phyloP scores from a whole-genome alignment of 2,113 vertebrate genomes.

The Perca fluviatilis region DNA sequence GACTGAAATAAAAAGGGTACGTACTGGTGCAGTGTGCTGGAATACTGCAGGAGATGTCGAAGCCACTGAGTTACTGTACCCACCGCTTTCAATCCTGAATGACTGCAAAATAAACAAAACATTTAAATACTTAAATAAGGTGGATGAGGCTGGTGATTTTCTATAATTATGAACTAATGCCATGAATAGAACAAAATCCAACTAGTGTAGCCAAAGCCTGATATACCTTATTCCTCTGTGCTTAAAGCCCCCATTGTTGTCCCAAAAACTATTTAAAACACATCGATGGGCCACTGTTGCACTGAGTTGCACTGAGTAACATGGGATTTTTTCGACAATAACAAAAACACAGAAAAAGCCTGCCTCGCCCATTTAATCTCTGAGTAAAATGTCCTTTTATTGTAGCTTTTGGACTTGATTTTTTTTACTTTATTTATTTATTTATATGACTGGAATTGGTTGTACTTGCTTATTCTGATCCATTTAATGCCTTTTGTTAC shows the following conservation, averaged over 20 bases:
- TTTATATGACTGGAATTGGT: not conserved
- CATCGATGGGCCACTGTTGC: constrained; percentile 14
- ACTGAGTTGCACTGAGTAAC: not conserved
- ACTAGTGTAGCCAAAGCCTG: no score
- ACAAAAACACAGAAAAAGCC: not conserved
- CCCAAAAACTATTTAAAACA: constrained; percentile 13
- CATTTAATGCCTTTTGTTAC: not conserved
- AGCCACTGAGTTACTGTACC: constrained; percentile 85
- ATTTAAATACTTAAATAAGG: not conserved
- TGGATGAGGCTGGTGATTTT: not conserved
- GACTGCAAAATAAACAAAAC: constrained; percentile 56
- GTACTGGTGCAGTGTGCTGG: constrained; percentile 84
- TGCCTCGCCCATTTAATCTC: not conserved
- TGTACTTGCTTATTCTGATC: not conserved
- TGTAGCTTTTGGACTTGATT: not conserved
- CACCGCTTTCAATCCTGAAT: constrained; percentile 86
- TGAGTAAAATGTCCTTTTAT: not conserved
- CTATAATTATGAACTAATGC: not conserved
- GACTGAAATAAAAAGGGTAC: not conserved
- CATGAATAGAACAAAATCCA: not conserved
- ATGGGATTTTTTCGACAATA: not conserved
- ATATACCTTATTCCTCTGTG: not conserved
- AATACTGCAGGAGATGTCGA: constrained; percentile 78
- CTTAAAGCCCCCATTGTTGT: constrained; percentile 10
- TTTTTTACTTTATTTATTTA: not conserved